Evolutionary conservation across 2,888 invertebrate species (phyloP).

Genomic region (Limnephilus auricula): DNA sequence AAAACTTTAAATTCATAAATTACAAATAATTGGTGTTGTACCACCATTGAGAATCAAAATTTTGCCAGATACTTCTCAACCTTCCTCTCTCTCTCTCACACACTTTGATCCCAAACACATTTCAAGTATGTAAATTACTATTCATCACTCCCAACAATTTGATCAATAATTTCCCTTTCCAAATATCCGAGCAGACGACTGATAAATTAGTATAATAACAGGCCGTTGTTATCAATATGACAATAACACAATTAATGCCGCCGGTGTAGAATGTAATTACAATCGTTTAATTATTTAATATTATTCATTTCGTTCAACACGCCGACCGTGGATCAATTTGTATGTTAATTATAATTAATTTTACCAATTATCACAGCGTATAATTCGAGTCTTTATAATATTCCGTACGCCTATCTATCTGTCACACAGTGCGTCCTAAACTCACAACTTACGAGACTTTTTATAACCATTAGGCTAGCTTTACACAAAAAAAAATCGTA

Average conservation of each 20-base stretch:
- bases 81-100: background rate
- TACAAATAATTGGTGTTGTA: no score
- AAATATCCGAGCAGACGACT: background rate
- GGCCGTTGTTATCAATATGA: background rate
- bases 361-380: background rate
- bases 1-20: no score
- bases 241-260: background rate
- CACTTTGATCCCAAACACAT: background rate
- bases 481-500: no score
- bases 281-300: background rate
- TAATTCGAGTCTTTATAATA: background rate
- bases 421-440: background rate
- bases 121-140: background rate
- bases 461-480: background rate
- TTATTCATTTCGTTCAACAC: background rate
- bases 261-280: background rate
- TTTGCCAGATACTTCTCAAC: background rate
- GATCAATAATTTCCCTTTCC: background rate
- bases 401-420: background rate
- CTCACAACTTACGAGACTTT: background rate
- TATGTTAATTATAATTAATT: conserved; percentile 22
- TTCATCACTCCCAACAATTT: background rate
- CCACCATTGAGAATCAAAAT: no score
- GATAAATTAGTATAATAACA: background rate
- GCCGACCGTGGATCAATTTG: background rate